phyloP scores from a whole-genome alignment of 2,113 vertebrate genomes.

The Hydrochoerus hydrochaeris region DNA sequence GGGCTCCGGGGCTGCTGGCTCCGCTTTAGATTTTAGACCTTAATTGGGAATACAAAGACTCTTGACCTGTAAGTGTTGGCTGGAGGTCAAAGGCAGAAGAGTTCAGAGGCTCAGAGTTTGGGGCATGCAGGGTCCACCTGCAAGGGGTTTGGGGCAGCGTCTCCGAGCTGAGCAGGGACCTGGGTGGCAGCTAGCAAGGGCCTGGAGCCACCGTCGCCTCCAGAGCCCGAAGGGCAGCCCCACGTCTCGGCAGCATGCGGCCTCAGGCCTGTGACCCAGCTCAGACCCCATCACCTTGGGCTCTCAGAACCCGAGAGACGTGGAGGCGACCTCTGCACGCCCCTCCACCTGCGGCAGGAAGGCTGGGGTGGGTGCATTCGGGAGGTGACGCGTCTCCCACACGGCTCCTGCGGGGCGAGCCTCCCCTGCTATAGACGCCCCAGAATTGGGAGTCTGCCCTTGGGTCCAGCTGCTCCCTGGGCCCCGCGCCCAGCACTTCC shows the following conservation, averaged over 20 bases:
- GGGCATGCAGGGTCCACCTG: too few relatives aligned
- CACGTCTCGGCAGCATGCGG: fast-evolving
- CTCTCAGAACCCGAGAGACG: background rate
- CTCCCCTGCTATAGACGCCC: background rate
- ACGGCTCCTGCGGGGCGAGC: background rate
- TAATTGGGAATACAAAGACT: background rate
- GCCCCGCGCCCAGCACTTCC: background rate
- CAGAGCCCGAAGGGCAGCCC: background rate
- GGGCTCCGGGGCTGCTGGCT: background rate
- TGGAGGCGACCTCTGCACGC: fast-evolving
- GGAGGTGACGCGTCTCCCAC: too few relatives aligned
- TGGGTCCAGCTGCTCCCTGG: background rate
- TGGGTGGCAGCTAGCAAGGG: background rate
- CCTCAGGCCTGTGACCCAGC: background rate
- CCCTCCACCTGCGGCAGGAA: background rate
- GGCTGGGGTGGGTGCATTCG: background rate
- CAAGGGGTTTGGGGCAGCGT: background rate
- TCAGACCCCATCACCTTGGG: background rate
- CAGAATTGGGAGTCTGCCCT: background rate
- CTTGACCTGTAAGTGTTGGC: too few relatives aligned
- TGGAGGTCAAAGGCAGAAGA: background rate
- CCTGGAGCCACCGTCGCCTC: background rate
- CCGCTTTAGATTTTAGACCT: background rate
- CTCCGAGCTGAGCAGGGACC: background rate
- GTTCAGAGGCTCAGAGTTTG: background rate